Percentiles rank a stretch among this genome's conserved stretches.
Conservation (phyloP, 2,797 vertebrate species). For the Notamacropus eugenii region DNA sequence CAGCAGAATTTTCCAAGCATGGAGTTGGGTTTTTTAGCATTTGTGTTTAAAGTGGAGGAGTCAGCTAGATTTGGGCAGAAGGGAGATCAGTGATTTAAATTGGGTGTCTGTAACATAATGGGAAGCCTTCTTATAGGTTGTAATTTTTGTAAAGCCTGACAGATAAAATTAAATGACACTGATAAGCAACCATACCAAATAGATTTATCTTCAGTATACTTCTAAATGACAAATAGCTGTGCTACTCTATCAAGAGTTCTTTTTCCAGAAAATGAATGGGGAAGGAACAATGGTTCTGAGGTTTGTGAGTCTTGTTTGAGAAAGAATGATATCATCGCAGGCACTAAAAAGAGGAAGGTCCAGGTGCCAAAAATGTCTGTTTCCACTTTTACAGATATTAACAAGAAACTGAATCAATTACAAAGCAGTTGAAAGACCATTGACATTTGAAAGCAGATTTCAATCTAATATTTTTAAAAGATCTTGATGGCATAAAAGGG, state of each 20-base stretch:
- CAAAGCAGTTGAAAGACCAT: not conserved
- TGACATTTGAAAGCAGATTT: conserved; percentile 37
- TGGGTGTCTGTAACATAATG: not conserved
- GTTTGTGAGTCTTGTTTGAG: not conserved
- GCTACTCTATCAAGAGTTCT: too few species aligned
- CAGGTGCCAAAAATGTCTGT: not conserved
- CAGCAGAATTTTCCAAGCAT: not conserved
- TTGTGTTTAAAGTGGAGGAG: not conserved
- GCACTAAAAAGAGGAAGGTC: not conserved
- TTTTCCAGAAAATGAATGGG: not conserved
- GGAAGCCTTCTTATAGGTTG: not conserved
- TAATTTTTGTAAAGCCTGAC: not conserved
- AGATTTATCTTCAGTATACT: not conserved
- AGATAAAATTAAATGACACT: not conserved
- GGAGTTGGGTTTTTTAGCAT: conserved; percentile 1
- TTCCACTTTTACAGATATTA: not conserved
- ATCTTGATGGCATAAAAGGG: conserved; percentile 33
- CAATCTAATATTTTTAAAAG: conserved; percentile 14
- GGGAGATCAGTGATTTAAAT: not conserved
- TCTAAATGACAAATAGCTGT: not conserved
- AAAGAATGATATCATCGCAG: not conserved
- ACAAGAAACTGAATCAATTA: not conserved
- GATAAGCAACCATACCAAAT: not conserved
- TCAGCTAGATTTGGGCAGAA: not conserved
- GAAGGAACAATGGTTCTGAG: not conserved